Conservation (phyloP, 1,140 invertebrate species). For the Drosophila murphyi region DNA sequence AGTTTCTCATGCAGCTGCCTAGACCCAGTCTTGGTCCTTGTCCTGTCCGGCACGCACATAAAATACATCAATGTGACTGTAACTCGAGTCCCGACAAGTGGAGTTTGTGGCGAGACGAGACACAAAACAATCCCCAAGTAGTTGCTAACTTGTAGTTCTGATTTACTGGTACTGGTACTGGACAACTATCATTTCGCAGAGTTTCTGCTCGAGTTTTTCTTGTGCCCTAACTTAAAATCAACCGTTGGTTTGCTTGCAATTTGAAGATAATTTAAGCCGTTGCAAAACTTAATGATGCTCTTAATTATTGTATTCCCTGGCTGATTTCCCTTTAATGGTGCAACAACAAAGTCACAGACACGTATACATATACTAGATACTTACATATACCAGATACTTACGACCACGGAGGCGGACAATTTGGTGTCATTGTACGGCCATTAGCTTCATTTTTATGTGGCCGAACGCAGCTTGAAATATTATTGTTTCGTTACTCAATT, state of each 20-base stretch:
- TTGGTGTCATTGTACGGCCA: conserved; percentile 40
- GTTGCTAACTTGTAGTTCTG: conserved; percentile 57
- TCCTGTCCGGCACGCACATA: conserved; percentile 51
- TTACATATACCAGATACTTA: conserved; percentile 15
- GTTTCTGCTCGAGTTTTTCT: conserved; percentile 34
- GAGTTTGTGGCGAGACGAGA: conserved; percentile 40
- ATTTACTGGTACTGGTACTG: conserved; percentile 68
- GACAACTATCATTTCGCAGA: conserved; percentile 40
- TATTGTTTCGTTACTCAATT: conserved; percentile 79
- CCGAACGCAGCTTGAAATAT: conserved; percentile 58
- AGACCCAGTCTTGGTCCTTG: conserved; percentile 18
- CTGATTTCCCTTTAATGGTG: conserved; percentile 19
- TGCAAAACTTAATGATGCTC: conserved; percentile 56
- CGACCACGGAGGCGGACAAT: conserved; percentile 14
- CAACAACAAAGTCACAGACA: conserved; percentile 34
- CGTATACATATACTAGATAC: conserved; percentile 30
- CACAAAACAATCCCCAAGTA: conserved; percentile 28
- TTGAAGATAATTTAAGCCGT: conserved; percentile 32
- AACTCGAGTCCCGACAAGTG: conserved; percentile 58
- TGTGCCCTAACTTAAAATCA: conserved; percentile 43
- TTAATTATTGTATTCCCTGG: conserved; percentile 40
- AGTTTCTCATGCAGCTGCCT: conserved; percentile 60
- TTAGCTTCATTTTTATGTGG: conserved; percentile 53
- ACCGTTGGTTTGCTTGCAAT: conserved; percentile 13
- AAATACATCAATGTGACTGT: conserved; percentile 72